A percentile compares a stretch with the other conserved stretches of the same genome.
These are phyloP conservation scores for Zaprionus kolodkinae DNA, from an alignment of 1,140 invertebrate genomes.

Conservation along the genomic window DNA sequence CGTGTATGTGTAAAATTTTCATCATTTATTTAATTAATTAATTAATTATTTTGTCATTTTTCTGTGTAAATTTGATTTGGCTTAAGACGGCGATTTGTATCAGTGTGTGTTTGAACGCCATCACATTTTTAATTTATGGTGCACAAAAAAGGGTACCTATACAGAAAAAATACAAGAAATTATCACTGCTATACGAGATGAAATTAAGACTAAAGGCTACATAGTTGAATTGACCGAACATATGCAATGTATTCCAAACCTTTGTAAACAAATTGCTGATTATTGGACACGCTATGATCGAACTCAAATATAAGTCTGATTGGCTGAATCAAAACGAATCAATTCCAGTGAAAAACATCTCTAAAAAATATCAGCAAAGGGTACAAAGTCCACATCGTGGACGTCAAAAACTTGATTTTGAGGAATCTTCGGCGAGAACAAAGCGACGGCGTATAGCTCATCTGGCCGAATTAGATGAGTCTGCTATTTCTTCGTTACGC, in stretches of 20 bases:
- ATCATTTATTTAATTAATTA: slow-evolving; percentile 12
- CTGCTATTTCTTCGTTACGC: not conserved
- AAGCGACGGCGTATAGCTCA: not conserved
- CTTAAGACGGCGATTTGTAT: too few relatives aligned
- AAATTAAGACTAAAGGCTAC: not conserved
- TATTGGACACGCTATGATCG: too few relatives aligned
- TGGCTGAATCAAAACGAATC: too few relatives aligned
- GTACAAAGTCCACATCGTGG: slow-evolving; percentile 16
- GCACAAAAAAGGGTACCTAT: too few relatives aligned
- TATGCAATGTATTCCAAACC: slow-evolving; percentile 9
- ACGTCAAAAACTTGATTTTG: slow-evolving; percentile 36
- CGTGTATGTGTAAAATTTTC: slow-evolving; percentile 21
- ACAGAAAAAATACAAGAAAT: slow-evolving; percentile 28
- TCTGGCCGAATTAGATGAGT: not conserved
- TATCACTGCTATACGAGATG: slow-evolving; percentile 5
- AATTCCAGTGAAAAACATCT: too few relatives aligned
- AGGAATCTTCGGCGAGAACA: too few relatives aligned
- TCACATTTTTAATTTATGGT: too few relatives aligned
- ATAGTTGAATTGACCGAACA: slow-evolving; percentile 17
- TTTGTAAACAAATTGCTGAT: too few relatives aligned
- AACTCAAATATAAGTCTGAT: too few relatives aligned
- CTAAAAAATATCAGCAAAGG: slow-evolving; percentile 10
- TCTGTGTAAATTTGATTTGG: too few relatives aligned
- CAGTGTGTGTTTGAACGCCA: too few relatives aligned
- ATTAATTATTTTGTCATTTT: slow-evolving; percentile 9